Base-by-base conservation (phyloP, 2,888 invertebrate genomes). In the Timandra comae region DNA sequence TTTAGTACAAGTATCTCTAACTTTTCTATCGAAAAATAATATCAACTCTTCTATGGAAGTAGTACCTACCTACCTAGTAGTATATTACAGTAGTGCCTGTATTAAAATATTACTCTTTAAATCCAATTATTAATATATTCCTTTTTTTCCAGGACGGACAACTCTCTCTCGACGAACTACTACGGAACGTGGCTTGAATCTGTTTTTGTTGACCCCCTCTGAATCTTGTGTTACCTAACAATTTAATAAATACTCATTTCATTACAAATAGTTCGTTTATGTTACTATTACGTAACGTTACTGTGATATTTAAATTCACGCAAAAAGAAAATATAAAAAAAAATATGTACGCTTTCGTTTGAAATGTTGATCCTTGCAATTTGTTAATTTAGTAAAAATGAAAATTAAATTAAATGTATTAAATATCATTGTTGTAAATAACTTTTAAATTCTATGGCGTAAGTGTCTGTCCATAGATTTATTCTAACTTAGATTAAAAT, bases 121-220 rank as follows among this genome's bases (percentile, higher is more conserved):
- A 4, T 26, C 12, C 11, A 24, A 19, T 7, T 1, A 13, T 8
- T 29, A 26, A 26, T 2, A 22, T 12, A 16, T 29, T 20, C 28
- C 20, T 24, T 50, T 69, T 63, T 41, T 82, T 86, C 25, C 86
- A 88, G 77, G 89, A 89, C 49, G 88, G 88, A 28, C 72, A 85
- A 65, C 73, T 89, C 23, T 78, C 88, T 36, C 67, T 88, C 12
- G 87, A 88, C 11, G 89, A 89, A 61, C 72, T 88, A 21, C 78
- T 88, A 46, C 78, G 86, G 62, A 86, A 82, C 61, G 66, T 69
- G 50, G 61, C 68, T 48, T 81, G 27, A 39, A 11, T 40, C 46
- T 34, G 38, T 43, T 43, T n/a, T 54, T 41, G 38, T 46, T 40
- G 39, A 53, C 52, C 52, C 49, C 46, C 36, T 56, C 49, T 41